A percentile compares a stretch with the other conserved stretches of the same genome.
Evolutionary conservation across 2,113 vertebrate genomes (phyloP).

Genomic region (Psilopogon haemacephalus): DNA sequence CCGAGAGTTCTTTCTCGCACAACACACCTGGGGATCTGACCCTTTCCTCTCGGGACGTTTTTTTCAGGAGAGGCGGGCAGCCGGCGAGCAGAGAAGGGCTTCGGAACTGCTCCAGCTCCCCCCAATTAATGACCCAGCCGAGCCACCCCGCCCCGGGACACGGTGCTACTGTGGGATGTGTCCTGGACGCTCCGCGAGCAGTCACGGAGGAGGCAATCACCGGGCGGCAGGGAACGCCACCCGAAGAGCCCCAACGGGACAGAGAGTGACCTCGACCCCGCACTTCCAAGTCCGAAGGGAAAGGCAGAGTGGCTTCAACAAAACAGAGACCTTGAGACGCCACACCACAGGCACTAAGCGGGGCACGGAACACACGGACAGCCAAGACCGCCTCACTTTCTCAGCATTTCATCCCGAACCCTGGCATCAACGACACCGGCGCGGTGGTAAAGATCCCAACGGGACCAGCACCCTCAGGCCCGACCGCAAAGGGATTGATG

Average conservation of each 20-base stretch:
- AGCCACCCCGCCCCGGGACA: not conserved
- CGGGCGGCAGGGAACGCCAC: not conserved
- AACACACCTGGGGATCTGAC: not conserved
- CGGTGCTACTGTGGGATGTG: too few relatives aligned
- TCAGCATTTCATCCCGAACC: not conserved
- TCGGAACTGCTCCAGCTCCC: too few relatives aligned
- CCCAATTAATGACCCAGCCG: rapidly evolving
- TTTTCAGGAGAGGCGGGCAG: rapidly evolving
- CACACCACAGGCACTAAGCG: not conserved
- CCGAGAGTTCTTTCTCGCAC: rapidly evolving
- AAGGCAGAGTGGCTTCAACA: too few relatives aligned
- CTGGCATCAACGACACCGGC: not conserved
- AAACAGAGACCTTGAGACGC: not conserved
- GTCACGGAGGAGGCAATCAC: too few relatives aligned
- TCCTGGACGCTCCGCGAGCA: too few relatives aligned
- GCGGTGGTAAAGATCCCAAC: not conserved
- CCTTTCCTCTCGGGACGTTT: rapidly evolving
- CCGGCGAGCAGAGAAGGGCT: too few relatives aligned
- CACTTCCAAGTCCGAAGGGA: not conserved
- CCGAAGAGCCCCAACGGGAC: not conserved
- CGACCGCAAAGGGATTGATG: rapidly evolving
- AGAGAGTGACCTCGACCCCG: not conserved
- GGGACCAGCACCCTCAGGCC: not conserved
- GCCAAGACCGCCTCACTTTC: too few relatives aligned
- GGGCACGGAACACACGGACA: too few relatives aligned